Conservation (phyloP, 2,888 invertebrate genomes). For the Halocaridina rubra region DNA sequence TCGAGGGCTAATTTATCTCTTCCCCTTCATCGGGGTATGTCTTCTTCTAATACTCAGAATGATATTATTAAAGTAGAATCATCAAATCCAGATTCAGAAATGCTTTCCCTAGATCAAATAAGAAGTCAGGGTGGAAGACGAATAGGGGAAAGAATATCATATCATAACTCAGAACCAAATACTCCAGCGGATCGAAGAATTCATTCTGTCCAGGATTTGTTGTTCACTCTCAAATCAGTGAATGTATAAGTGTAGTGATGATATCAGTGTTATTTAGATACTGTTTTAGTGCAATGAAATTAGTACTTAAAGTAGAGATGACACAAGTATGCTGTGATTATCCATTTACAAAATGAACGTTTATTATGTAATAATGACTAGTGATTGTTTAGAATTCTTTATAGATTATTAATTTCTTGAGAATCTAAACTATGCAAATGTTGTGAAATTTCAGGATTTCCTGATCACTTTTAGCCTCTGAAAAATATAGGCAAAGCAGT, state of each 20-base stretch:
- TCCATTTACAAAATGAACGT: not conserved
- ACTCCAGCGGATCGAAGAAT: conserved; percentile 51
- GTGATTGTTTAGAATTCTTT: not conserved
- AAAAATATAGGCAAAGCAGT: no score
- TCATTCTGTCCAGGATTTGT: conserved; percentile 53
- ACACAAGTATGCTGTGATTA: no score
- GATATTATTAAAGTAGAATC: conserved; percentile 23
- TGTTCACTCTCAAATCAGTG: conserved; percentile 56
- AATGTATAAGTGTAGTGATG: conserved; percentile 35
- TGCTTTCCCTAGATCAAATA: conserved; percentile 38
- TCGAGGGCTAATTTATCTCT: conserved; percentile 52
- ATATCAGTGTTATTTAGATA: not conserved
- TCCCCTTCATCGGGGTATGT: conserved; percentile 47
- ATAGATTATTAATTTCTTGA: no score
- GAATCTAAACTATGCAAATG: no score
- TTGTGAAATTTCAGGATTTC: no score
- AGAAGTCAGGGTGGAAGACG: conserved; percentile 22
- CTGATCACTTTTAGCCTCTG: no score
- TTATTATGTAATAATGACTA: not conserved
- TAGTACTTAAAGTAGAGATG: no score
- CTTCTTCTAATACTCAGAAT: conserved; percentile 31
- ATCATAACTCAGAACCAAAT: conserved; percentile 50
- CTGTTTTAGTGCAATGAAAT: no score
- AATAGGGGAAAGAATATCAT: conserved; percentile 17
- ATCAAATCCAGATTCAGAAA: conserved; percentile 41